phyloP scores from a whole-genome alignment of 2,888 invertebrate genomes.

The Parnassius mnemosyne region DNA sequence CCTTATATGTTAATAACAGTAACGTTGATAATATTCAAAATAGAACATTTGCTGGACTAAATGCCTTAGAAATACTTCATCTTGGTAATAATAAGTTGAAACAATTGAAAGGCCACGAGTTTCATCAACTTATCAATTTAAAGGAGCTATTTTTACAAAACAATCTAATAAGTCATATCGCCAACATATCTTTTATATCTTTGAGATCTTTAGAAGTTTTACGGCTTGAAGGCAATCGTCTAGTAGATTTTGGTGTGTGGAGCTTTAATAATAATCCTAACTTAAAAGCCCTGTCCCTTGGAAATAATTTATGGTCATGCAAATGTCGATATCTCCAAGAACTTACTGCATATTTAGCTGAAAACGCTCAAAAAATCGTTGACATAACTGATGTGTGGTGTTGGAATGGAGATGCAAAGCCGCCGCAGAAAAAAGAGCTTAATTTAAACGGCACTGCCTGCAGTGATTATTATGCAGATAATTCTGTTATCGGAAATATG shows the following conservation, averaged over 20 bases:
- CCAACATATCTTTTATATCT: constrained; percentile 89
- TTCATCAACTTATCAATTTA: constrained; percentile 88
- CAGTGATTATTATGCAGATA: constrained; percentile 92
- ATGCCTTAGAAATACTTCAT: constrained; percentile 88
- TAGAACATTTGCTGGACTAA: constrained; percentile 93
- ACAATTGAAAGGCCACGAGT: constrained; percentile 90
- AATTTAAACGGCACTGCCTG: constrained; percentile 92
- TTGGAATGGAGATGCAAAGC: constrained; percentile 87
- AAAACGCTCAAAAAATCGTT: constrained; percentile 89
- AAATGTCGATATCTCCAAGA: constrained; percentile 93
- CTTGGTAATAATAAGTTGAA: constrained; percentile 91
- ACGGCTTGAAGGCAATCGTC: constrained; percentile 90
- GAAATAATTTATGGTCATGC: constrained; percentile 94
- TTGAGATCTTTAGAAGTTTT: constrained; percentile 89
- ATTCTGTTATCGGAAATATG: constrained; percentile 90
- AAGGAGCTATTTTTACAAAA: constrained; percentile 92
- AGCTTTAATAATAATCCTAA: constrained; percentile 84
- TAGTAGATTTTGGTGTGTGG: constrained; percentile 90
- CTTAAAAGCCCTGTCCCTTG: constrained; percentile 87
- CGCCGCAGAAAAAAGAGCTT: constrained; percentile 88
- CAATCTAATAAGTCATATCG: constrained; percentile 89
- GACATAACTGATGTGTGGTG: constrained; percentile 91
- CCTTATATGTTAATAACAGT: constrained; percentile 92
- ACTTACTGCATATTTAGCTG: constrained; percentile 89
- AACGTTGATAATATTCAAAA: constrained; percentile 92